A percentile compares a stretch with the other conserved stretches of the same genome.
These are phyloP conservation scores for Palloptera scutellata DNA, from an alignment of 2,888 invertebrate genomes.

Conservation along the genomic window DNA sequence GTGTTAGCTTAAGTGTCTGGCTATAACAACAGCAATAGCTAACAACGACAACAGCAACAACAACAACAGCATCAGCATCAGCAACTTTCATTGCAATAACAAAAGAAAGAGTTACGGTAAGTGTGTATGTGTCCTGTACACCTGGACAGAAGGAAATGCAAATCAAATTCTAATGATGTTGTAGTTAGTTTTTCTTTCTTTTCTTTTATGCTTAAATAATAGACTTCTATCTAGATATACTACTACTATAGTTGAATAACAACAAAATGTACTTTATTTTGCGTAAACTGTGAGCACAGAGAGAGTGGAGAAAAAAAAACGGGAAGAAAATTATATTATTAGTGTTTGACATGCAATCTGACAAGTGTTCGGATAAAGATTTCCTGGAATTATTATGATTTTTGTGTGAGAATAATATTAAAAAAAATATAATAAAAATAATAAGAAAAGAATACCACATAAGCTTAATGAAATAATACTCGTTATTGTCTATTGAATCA, in stretches of 20 bases:
- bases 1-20: conserved; percentile 41
- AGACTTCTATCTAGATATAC: not conserved
- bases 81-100: conserved; percentile 6
- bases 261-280: not conserved
- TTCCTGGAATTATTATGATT: conserved; percentile 46
- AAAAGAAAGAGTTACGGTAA: conserved; percentile 13
- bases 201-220: conserved; percentile 3
- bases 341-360: conserved; percentile 61
- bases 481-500: too few species aligned
- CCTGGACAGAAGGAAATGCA: conserved; percentile 53
- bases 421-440: too few species aligned
- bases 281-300: not conserved
- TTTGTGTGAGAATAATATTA: not conserved
- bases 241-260: too few species aligned
- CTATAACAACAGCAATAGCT: conserved; percentile 18
- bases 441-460: too few species aligned
- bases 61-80: too few species aligned
- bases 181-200: conserved; percentile 36
- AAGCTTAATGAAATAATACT: too few species aligned
- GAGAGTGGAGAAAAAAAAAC: conserved; percentile 15
- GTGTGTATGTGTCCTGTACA: not conserved
- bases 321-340: conserved; percentile 56
- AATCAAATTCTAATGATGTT: conserved; percentile 60
- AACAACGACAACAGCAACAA: conserved; percentile 20
- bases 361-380: conserved; percentile 54